Evolutionary conservation across 2,797 vertebrate genomes (phyloP), one percentile per base, ranked within the genome.

Genomic region (Carapus acus): DNA sequence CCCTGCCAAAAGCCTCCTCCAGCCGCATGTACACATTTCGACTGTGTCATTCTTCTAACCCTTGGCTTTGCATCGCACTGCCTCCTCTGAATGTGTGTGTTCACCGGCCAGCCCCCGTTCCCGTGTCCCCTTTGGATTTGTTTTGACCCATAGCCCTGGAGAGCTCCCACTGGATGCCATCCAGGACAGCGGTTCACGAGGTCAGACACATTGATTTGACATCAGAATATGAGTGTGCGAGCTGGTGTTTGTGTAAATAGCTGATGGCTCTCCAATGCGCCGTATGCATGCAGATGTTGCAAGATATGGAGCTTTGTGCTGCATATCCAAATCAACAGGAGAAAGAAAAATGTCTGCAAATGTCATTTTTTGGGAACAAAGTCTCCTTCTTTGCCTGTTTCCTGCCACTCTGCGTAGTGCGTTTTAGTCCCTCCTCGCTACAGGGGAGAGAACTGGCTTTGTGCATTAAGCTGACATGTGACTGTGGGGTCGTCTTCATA

Each of bases 121-220:
- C 42, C 44, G 18, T 21, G 46, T 62, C 49, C 57, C 63, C 22
- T 59, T 65, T 45, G 71, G 52, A 72, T 79, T 48, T 29, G 63
- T 57, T 59, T 79, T 79, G 76, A 82, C 75, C 83, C 65, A 38
- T 38, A 24, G 11, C 59, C 52, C 66, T 50, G 52, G 47, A 67
- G 17, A 49, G 49, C 34, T 69, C 65, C 49, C 49, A 29, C 51
- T 76, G 73, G 68, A 76, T 52, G 23, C 6, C 55, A 66, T 80
- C 73, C 65, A 67, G 61, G 65, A 48, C 45, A 52, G 29, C 2
- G 11, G 78, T 73, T 76, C 76, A 72, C 16, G 14, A 71, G 70
- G 60, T 76, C 54, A 40, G 43, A 50, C 52, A 58, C 73, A 80
- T 61, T 67, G 67, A 80, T 80, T 78, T 83, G 74, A 84, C 77